phyloP scores from a whole-genome alignment of 1,140 invertebrate species.

The Nephotettix cincticeps region DNA sequence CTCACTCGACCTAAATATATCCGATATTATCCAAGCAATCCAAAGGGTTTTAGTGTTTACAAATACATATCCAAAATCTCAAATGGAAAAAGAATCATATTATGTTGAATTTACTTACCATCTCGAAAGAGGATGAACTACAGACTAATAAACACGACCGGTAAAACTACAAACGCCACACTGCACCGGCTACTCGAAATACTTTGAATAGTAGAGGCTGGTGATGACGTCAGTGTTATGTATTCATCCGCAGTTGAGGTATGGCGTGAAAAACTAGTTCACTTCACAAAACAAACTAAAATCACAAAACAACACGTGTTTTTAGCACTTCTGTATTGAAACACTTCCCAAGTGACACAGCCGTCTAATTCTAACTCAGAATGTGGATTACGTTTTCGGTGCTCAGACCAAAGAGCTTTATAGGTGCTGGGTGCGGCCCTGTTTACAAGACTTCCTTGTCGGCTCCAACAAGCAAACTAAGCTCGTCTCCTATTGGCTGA shows the following conservation, averaged over 20 bases:
- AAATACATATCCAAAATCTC: not conserved
- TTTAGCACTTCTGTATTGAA: not conserved
- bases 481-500: conserved; percentile 60
- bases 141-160: conserved; percentile 40
- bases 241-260: conserved; percentile 40
- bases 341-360: conserved; percentile 21
- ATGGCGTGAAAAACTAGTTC: conserved; percentile 16
- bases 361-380: conserved; percentile 27
- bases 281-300: conserved; percentile 25
- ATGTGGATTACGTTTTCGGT: conserved; percentile 42
- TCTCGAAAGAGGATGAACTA: conserved; percentile 37
- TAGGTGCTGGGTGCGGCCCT: conserved; percentile 63
- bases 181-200: conserved; percentile 41
- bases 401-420: conserved; percentile 47
- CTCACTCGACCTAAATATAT: conserved; percentile 3
- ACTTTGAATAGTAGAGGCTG: conserved; percentile 41
- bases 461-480: conserved; percentile 40
- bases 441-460: conserved; percentile 57
- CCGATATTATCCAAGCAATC: not conserved
- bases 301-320: conserved; percentile 16
- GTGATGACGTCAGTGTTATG: conserved; percentile 39
- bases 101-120: conserved; percentile 38
- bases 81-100: not conserved
- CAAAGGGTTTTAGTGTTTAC: not conserved
- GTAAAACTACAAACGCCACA: conserved; percentile 42